phyloP scores from a whole-genome alignment of 2,888 invertebrate species.

The Creontiades dilutus region DNA sequence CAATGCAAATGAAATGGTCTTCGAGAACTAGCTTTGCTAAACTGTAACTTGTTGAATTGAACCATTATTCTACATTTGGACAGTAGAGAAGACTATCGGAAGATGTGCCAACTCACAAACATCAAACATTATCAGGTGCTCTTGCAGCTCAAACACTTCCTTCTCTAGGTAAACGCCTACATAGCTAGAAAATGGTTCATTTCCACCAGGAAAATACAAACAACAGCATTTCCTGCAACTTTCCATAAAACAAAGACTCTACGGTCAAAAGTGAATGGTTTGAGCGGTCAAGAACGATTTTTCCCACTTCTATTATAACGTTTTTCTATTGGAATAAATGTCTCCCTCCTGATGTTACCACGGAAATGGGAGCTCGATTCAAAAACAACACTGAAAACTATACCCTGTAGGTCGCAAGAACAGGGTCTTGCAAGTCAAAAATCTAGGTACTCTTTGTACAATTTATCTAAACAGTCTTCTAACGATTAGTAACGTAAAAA shows the following conservation, averaged over 20 bases:
- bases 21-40: no score
- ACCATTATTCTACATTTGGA: no score
- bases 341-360: no score
- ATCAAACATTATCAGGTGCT: no score
- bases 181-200: neutral
- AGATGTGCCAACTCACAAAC: no score
- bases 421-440: neutral
- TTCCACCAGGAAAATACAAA: neutral
- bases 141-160: no score
- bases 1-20: no score
- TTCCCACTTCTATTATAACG: neutral
- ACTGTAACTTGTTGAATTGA: no score
- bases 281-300: neutral
- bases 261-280: neutral
- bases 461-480: constrained; percentile 6
- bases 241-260: neutral
- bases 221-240: neutral
- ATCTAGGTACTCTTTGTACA: neutral
- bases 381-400: neutral
- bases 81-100: no score
- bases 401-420: constrained; percentile 3
- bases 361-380: neutral
- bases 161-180: no score
- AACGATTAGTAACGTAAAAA: neutral
- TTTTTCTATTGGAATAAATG: neutral